phyloP scores from a whole-genome alignment of 2,888 invertebrate genomes.

The Thymelicus lineola region DNA sequence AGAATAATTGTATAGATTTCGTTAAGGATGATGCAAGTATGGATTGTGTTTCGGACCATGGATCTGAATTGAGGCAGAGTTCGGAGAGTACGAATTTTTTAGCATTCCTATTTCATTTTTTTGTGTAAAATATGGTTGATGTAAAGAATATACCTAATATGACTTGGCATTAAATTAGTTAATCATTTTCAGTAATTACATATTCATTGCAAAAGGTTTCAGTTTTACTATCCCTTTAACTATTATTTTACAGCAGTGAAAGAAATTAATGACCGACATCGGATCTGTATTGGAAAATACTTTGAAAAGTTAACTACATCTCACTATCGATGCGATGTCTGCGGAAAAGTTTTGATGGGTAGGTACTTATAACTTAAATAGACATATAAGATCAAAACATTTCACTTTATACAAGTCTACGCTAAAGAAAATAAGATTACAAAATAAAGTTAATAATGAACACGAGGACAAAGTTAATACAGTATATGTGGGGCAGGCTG shows the following conservation, averaged over 20 bases:
- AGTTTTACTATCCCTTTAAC: too few species aligned
- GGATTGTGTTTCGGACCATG: background rate
- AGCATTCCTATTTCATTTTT: too few species aligned
- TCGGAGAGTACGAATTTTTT: background rate
- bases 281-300: background rate
- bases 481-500: too few species aligned
- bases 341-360: constrained; percentile 1
- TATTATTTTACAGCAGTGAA: background rate
- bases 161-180: too few species aligned
- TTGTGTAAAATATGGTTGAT: too few species aligned
- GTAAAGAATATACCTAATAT: too few species aligned
- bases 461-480: background rate
- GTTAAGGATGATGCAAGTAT: background rate
- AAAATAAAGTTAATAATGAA: background rate
- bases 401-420: background rate
- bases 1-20: background rate
- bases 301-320: constrained; percentile 4
- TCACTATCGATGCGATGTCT: background rate
- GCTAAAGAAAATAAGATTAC: background rate
- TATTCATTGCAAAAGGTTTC: too few species aligned
- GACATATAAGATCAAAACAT: constrained; percentile 2
- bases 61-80: background rate
- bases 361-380: constrained; percentile 1
- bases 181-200: too few species aligned
- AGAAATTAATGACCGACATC: background rate